These are phyloP conservation scores for Condylura cristata DNA, from an alignment of 2,113 vertebrate genomes.

Conservation along the genomic window DNA sequence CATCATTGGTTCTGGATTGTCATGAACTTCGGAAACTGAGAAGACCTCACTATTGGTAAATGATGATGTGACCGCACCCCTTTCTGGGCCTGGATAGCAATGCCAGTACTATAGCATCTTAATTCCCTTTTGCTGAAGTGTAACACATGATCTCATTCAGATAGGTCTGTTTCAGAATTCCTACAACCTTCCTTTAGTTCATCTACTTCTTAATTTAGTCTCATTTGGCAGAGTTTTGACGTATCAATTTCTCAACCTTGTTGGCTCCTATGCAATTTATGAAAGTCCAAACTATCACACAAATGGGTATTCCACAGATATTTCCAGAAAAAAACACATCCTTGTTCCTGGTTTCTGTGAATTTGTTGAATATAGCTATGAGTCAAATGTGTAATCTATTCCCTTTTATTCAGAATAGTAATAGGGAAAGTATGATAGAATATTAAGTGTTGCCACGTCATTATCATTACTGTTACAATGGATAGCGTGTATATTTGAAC, in stretches of 20 bases:
- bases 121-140: background rate
- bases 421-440: slow-evolving; percentile 7
- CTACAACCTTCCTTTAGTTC: background rate
- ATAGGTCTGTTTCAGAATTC: background rate
- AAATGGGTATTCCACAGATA: background rate
- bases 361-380: background rate
- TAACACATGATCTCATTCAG: background rate
- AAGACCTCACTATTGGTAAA: background rate
- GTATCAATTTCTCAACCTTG: background rate
- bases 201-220: background rate
- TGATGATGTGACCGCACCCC: too few species aligned
- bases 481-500: slow-evolving; percentile 68
- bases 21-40: background rate
- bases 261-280: background rate
- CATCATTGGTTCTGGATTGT: background rate
- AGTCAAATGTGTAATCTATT: slow-evolving; percentile 11
- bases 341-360: background rate
- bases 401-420: background rate
- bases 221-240: background rate
- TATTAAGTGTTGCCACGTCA: slow-evolving; percentile 45
- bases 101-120: background rate
- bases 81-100: background rate
- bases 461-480: slow-evolving; percentile 44
- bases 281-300: background rate
- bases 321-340: background rate